A percentile compares a stretch with the other conserved stretches of the same genome.
phyloP scores from a whole-genome alignment of 2,797 vertebrate genomes.

The Loriculus beryllinus region DNA sequence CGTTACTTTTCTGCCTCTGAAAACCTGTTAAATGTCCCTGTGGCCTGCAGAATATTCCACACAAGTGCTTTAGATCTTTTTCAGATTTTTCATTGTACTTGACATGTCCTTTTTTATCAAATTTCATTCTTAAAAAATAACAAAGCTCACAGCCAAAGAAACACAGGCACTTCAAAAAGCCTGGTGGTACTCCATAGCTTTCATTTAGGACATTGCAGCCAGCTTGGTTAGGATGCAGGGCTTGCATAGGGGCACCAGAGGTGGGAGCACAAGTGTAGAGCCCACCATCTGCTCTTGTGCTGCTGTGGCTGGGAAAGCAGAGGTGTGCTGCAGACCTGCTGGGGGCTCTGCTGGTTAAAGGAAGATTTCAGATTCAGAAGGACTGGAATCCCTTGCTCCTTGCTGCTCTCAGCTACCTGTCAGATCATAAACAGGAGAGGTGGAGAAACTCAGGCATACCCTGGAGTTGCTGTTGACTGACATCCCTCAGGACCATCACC shows the following conservation, averaged over 20 bases:
- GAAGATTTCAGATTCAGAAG: neutral
- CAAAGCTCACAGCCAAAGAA: neutral
- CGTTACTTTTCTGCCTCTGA: neutral
- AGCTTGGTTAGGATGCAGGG: neutral
- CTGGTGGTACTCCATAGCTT: neutral
- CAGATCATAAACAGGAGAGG: neutral
- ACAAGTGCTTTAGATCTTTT: neutral
- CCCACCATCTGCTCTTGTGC: neutral
- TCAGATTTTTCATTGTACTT: neutral
- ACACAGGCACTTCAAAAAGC: neutral
- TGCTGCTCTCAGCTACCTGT: accelerated
- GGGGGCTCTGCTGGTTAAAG: neutral
- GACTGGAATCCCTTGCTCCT: neutral
- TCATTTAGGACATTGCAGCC: neutral
- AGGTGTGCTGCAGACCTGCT: neutral
- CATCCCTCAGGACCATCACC: neutral
- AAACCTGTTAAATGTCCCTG: neutral
- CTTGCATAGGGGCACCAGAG: neutral
- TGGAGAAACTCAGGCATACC: neutral
- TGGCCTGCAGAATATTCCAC: neutral
- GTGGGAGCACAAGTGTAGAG: accelerated
- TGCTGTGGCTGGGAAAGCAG: neutral
- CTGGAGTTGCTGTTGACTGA: accelerated
- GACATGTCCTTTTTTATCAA: neutral
- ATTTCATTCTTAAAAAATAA: neutral